Percentiles rank a stretch among this genome's conserved stretches.
Conservation (phyloP, 2,113 vertebrate genomes). For the Cyphomyrus plagiostoma region DNA sequence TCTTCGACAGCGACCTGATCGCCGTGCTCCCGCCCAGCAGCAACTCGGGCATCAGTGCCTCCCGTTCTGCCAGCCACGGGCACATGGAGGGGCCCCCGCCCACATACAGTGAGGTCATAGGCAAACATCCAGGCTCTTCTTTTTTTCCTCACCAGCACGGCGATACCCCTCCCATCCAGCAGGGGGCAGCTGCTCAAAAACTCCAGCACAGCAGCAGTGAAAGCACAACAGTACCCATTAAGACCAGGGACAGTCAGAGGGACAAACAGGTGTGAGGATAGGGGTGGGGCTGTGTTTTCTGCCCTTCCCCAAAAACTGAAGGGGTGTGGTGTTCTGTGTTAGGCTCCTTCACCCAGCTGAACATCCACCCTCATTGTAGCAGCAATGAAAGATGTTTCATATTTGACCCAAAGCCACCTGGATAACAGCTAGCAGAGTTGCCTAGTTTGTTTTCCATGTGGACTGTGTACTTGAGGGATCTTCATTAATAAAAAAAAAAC, state of each 20-base stretch:
- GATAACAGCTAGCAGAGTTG: background rate
- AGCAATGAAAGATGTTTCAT: background rate
- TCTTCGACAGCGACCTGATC: constrained; percentile 93
- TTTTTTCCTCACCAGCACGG: constrained; percentile 79
- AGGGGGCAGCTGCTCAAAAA: constrained; percentile 44
- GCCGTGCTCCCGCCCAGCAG: constrained; percentile 88
- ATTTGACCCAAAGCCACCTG: background rate
- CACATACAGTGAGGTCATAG: constrained; percentile 91
- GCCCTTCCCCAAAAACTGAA: background rate
- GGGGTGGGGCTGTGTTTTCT: background rate
- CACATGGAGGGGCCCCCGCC: constrained; percentile 88
- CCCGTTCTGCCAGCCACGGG: constrained; percentile 76
- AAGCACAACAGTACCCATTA: constrained; percentile 16
- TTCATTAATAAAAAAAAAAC: background rate
- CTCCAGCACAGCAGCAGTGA: background rate
- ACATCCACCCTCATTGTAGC: background rate
- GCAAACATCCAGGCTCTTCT: constrained; percentile 75
- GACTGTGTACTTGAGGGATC: background rate
- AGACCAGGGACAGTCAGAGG: background rate
- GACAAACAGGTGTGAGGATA: background rate
- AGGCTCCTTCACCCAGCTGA: background rate
- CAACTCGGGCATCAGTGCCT: constrained; percentile 89
- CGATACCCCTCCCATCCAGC: constrained; percentile 61
- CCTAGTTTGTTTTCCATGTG: background rate
- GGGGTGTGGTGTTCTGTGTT: background rate